Conservation (phyloP, 2,888 invertebrate species). For the Habrosyne pyritoides region DNA sequence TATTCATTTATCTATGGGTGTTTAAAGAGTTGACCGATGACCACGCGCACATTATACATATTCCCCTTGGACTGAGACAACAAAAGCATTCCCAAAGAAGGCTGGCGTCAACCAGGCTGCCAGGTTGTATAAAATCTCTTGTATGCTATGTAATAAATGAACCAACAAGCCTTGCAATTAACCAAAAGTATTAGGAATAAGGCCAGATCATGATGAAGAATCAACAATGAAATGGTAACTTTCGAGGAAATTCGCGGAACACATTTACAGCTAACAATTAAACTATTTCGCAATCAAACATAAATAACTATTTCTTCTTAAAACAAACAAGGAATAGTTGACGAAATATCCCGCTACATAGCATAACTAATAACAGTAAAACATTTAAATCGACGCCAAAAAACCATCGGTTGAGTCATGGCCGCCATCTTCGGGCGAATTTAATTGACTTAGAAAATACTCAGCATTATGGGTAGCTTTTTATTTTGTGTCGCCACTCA, state of each 20-base stretch:
- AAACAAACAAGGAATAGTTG: constrained; percentile 25
- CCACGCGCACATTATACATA: too few species aligned
- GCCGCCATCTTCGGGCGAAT: constrained; percentile 59
- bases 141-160: too few species aligned
- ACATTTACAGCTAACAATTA: constrained; percentile 10
- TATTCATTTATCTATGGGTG: too few species aligned
- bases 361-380: constrained; percentile 32
- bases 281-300: constrained; percentile 31
- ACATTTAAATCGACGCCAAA: constrained; percentile 17
- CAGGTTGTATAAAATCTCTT: too few species aligned
- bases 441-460: constrained; percentile 75
- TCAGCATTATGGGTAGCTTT: constrained; percentile 25
- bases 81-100: too few species aligned
- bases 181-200: too few species aligned
- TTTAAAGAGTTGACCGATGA: too few species aligned
- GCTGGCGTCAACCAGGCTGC: too few species aligned
- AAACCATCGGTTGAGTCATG: constrained; percentile 21
- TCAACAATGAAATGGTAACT: neutral
- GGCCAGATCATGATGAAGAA: too few species aligned
- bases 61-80: too few species aligned
- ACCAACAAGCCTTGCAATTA: too few species aligned
- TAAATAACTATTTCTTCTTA: constrained; percentile 27
- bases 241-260: constrained; percentile 9
- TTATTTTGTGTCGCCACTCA: constrained; percentile 30
- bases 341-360: constrained; percentile 33